These are phyloP conservation scores for Drosophila chauvacae DNA, from an alignment of 1,140 invertebrate species.

Conservation along the genomic window DNA sequence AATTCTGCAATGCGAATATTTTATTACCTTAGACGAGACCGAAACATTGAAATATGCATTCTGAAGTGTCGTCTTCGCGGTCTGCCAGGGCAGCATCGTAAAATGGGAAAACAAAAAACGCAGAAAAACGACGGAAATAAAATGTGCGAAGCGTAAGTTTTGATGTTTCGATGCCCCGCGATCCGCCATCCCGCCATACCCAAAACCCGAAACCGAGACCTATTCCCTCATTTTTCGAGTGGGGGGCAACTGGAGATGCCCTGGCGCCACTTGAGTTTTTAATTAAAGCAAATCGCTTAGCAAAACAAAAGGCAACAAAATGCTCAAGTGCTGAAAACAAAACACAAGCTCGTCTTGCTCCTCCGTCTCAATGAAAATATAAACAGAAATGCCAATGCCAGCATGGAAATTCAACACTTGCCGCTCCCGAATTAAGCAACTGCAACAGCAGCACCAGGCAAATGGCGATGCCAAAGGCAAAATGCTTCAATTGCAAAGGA, in stretches of 20 bases:
- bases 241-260: constrained; percentile 36
- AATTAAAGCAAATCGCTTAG: constrained; percentile 72
- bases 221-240: neutral
- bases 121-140: constrained; percentile 12
- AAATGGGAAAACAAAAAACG: constrained; percentile 28
- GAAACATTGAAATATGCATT: constrained; percentile 78
- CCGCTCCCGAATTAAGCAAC: constrained; percentile 73
- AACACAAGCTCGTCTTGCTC: constrained; percentile 29
- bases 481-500: constrained; percentile 64
- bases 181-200: neutral
- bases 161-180: constrained; percentile 45
- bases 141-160: constrained; percentile 46
- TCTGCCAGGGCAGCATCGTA: constrained; percentile 38
- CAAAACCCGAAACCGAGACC: neutral
- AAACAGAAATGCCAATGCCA: constrained; percentile 72
- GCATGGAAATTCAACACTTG: constrained; percentile 82
- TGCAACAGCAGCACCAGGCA: constrained; percentile 49
- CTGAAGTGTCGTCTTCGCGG: constrained; percentile 67
- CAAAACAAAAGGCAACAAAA: constrained; percentile 77
- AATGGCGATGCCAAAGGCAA: constrained; percentile 44
- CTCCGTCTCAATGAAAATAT: constrained; percentile 49
- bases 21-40: constrained; percentile 73
- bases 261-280: constrained; percentile 79
- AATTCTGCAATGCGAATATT: constrained; percentile 72
- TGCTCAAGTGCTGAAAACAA: constrained; percentile 53